Conservation (phyloP, 2,888 invertebrate species). For the Exocentrus adspersus region DNA sequence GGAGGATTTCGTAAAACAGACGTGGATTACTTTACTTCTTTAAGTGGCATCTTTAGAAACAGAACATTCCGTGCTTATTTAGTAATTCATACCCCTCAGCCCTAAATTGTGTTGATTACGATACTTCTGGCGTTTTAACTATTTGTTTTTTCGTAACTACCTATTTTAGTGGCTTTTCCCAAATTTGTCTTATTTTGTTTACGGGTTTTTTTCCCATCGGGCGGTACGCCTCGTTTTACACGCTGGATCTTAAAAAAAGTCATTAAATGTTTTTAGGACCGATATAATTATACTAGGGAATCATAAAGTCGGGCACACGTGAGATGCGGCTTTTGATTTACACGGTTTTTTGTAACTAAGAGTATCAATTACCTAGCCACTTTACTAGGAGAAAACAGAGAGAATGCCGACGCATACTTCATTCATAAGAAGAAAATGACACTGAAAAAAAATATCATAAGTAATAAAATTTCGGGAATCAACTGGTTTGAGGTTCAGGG, state of each 20-base stretch:
- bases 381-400: background rate
- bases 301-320: background rate
- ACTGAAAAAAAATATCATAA: no score
- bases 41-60: conserved; percentile 41
- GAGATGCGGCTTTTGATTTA: conserved; percentile 15
- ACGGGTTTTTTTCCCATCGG: conserved; percentile 7
- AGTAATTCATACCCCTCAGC: conserved; percentile 33
- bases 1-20: conserved; percentile 57
- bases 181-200: conserved; percentile 15
- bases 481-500: no score
- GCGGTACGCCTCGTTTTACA: background rate
- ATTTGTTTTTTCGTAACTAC: conserved; percentile 21
- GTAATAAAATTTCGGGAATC: no score
- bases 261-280: conserved; percentile 19
- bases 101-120: conserved; percentile 26
- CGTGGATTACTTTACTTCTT: conserved; percentile 49
- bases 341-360: background rate
- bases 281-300: conserved; percentile 10
- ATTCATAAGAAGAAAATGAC: no score
- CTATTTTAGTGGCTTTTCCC: conserved; percentile 12
- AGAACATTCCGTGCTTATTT: conserved; percentile 34
- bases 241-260: conserved; percentile 1
- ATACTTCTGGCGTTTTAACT: conserved; percentile 33
- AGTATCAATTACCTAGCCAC: background rate
- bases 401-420: background rate